Evolutionary conservation across 1,140 invertebrate species (phyloP).

Genomic region (Notospermus geniculatus): DNA sequence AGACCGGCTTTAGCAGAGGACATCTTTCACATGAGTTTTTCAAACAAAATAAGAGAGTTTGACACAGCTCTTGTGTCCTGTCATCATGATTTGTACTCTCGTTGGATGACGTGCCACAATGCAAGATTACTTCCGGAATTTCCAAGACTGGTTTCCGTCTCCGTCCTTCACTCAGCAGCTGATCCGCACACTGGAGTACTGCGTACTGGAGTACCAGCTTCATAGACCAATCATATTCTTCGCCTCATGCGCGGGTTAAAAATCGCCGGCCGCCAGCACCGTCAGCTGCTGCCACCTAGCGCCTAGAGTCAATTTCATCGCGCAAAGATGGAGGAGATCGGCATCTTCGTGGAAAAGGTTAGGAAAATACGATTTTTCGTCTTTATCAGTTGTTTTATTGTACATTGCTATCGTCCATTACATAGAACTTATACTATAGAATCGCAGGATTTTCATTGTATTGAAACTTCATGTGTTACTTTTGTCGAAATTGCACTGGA

Average conservation of each 20-base stretch:
- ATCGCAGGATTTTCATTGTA: neutral
- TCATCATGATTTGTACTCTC: no score
- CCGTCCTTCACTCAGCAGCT: no score
- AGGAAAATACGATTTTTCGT: slow-evolving; percentile 37
- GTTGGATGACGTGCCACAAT: neutral
- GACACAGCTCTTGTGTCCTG: neutral
- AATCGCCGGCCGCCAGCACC: no score
- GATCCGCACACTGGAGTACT: no score
- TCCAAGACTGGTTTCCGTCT: no score
- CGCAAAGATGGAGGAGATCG: slow-evolving; percentile 71
- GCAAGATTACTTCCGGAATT: slow-evolving; percentile 7
- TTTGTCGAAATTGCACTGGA: no score
- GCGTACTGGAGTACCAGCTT: no score
- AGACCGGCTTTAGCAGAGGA: neutral
- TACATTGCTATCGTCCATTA: neutral
- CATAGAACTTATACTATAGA: neutral
- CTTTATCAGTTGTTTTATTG: slow-evolving; percentile 8
- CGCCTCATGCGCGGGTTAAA: no score
- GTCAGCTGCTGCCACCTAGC: no score
- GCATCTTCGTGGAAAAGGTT: slow-evolving; percentile 69
- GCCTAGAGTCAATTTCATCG: no score
- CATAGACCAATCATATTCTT: no score
- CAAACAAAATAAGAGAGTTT: neutral
- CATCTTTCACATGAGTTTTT: neutral
- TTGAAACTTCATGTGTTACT: no score